Conservation (phyloP, 2,888 invertebrate genomes). For the Globia sparganii region DNA sequence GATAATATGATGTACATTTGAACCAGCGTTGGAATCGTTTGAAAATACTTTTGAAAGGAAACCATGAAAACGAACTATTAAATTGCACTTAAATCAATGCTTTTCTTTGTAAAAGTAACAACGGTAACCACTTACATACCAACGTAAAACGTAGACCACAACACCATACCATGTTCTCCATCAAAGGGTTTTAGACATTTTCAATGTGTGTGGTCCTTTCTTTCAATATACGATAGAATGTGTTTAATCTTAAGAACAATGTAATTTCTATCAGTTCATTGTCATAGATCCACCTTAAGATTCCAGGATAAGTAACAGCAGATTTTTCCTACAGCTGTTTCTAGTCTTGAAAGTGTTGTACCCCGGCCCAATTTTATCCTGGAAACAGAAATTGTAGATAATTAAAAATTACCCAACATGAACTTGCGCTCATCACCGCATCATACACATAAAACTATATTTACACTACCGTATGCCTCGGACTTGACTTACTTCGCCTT, state of each 20-base stretch:
- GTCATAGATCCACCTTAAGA: background rate
- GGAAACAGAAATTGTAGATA: slow-evolving; percentile 5
- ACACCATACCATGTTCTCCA: slow-evolving; percentile 6
- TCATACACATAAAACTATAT: slow-evolving; percentile 75
- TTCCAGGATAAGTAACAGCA: background rate
- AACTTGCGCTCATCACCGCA: slow-evolving; percentile 53
- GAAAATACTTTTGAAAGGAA: background rate
- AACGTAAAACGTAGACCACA: slow-evolving; percentile 35
- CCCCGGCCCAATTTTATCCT: background rate
- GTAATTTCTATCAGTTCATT: background rate
- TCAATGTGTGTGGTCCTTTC: slow-evolving; percentile 46
- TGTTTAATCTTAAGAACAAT: no score
- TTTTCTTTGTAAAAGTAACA: slow-evolving; percentile 5
- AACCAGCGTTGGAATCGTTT: background rate
- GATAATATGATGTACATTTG: background rate
- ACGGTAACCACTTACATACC: slow-evolving; percentile 27
- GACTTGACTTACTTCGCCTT: slow-evolving; percentile 74
- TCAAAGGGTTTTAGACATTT: slow-evolving; percentile 27
- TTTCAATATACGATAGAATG: background rate
- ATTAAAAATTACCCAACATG: slow-evolving; percentile 39
- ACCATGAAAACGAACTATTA: background rate
- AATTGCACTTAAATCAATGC: slow-evolving; percentile 20
- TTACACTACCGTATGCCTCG: slow-evolving; percentile 70
- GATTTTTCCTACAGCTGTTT: background rate
- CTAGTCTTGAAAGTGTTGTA: background rate